Percentiles rank a stretch among this genome's conserved stretches.
Evolutionary conservation across 2,797 vertebrate species (phyloP).

Genomic region (Streptopelia turtur): DNA sequence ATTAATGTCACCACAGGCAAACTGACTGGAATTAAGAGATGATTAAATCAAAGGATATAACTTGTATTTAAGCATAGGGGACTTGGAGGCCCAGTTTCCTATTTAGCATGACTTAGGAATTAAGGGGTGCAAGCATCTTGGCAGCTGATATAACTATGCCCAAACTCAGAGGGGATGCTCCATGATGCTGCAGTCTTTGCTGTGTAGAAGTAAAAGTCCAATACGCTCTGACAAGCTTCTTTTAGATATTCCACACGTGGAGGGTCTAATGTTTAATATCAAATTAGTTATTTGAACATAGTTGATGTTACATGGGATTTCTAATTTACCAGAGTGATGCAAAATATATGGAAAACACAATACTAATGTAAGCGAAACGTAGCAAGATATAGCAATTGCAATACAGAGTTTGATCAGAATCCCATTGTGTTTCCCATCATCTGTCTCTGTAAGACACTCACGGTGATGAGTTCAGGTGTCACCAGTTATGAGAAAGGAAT

Average conservation of each 20-base stretch:
- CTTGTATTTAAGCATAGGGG: neutral
- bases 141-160: neutral
- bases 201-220: neutral
- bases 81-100: neutral
- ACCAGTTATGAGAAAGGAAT: neutral
- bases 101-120: neutral
- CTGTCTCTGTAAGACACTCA: neutral
- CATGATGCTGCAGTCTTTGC: neutral
- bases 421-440: neutral
- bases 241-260: fast-evolving
- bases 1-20: neutral
- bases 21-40: neutral
- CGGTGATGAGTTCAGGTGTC: neutral
- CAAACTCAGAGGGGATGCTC: neutral
- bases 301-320: neutral
- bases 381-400: neutral
- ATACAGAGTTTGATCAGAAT: neutral
- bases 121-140: neutral
- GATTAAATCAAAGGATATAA: neutral
- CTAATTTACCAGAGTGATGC: neutral
- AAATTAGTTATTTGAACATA: neutral
- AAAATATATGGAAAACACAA: neutral
- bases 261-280: neutral
- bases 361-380: neutral
- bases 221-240: neutral